Evolutionary conservation across 2,113 vertebrate species (phyloP), one percentile per base, ranked within the genome.

Genomic region (Antechinus flavipes): DNA sequence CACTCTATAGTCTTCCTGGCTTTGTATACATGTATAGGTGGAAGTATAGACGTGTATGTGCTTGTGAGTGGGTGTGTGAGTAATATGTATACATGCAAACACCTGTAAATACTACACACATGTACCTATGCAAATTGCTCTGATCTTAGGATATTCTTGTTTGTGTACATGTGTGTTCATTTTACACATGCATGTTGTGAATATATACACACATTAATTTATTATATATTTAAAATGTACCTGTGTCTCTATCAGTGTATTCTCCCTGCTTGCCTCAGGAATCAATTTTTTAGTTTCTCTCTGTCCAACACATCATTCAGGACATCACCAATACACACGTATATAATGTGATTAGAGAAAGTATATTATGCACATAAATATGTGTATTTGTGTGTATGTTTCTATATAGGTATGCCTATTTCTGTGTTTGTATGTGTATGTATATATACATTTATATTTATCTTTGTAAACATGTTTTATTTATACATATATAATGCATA

Each of bases 91-190:
- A n/a, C 16, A 76, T 76, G 10, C 27, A 14, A 7, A 14, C 16
- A n/a, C 61, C 35, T 24, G 55, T 35, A 16, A 2, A 76, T 5
- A n/a, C 58, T n/a, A n/a, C 11, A 19, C 4, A 7, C 26, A 8
- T 68, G 9, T 11, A 52, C 10, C 4, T 12, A 1, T 3, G 0
- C 12, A n/a, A 1, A 35, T n/a, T n/a, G 11, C 3, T 84, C n/a
- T 42, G 14, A 22, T 42, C 35, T 84, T 0, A 23, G 14, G 5
- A 7, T 22, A 3, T 2, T 22, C 7, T 8, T 22, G 7, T 14
- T 76, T n/a, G 5, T 84, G 61, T 6, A 19, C 11, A 35, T 2
- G 5, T 1, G 23, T 42, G n/a, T 22, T 22, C 6, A 8, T 42
- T 19, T 0, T 84, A 8, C 6, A 84, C 2, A 12, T 76, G 4